Evolutionary conservation across 2,113 vertebrate species (phyloP), one percentile per base, ranked within the genome.

Genomic region (Cygnus atratus): DNA sequence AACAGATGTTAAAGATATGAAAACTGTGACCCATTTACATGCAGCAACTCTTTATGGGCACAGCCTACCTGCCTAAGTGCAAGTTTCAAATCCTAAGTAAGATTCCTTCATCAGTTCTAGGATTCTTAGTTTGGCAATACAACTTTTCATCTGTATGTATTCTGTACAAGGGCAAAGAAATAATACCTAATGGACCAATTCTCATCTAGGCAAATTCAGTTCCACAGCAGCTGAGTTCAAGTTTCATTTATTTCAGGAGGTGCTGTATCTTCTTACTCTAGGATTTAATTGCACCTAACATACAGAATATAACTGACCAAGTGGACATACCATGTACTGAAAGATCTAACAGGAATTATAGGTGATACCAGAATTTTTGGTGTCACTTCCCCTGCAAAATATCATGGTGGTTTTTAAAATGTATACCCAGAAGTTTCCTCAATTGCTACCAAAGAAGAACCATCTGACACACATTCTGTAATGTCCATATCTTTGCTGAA

Each of bases 11-110:
- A 97, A 98, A 97, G 94, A 96, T 97, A 98, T 97, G 96, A 98
- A 98, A 98, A 98, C 95, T 97, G 92, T 96, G 98, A 98, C 97
- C 97, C 91, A 97, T 98, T 98, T 98, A 98, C 98, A 98, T 98
- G 98, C 97, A 97, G 96, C 88, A 97, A 10, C 72, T 97, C 73
- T 96, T 97, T 75, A 84, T 0, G 7, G 62, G 73, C 46, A 91
- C 41, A 62, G 48, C 93, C 55, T 94, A 92, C 93, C 83, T 96
- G 50, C 95, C 75, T 77, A 95, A 87, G 90, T 93, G 41, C 25
- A 66, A 62, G 39, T 94, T 96, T 81, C 70, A 73, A 75, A 87
- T 90, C 46, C 7, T 82, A 25, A 67, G 67, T 79, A 61, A 31
- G 86, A 74, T 28, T 86, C 29, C 50, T 82, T 73, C 43, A 58